Base-by-base conservation (phyloP, 2,888 invertebrate species). In the Lymantria monacha region DNA sequence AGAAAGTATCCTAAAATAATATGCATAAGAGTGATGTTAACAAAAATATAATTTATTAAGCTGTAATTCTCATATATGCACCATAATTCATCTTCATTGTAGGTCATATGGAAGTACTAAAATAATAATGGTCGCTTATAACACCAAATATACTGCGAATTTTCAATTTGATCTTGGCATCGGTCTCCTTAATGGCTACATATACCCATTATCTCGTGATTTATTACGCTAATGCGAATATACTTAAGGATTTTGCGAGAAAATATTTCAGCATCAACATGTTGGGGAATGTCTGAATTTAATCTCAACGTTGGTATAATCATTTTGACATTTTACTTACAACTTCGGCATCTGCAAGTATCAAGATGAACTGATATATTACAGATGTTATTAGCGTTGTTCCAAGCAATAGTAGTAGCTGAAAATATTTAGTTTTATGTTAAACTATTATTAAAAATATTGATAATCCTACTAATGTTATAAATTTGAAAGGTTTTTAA, bases 351-450 rank as follows among this genome's bases (percentile, higher is more conserved):
- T 70, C 66, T 0, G 70, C 53, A 14, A 81, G 43, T 14, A 75
- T 61, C 2, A 76, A 42, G 2, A 69, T 49, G 12, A 79, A 71
- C 1, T 72, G 68, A 52, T 78, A 83, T 1, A 68, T 54, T 0
- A 81, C 57, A 2, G 76, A 76, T 7, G 78, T 78, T 1, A 79
- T 51, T 15, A 81, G 56, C 11, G 72, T 67, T 0, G 69, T 51
- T 9, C 64, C 59, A 3, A 81, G 45, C 48, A 83, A 63, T 9
- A 81, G 0, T 9, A 77, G 38, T 11, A 81, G 52, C 85, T 85
- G 74, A 41, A 77, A 48, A 43, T 15, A 31, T 8, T 22, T 5
- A 22, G 22, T n/a, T n/a, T n/a, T n/a, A n/a, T n/a, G n/a, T n/a
- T n/a, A n/a, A n/a, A n/a, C n/a, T n/a, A n/a, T n/a, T n/a, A n/a